Evolutionary conservation across 2,797 vertebrate genomes (phyloP).

Genomic region (Scleropages formosus): DNA sequence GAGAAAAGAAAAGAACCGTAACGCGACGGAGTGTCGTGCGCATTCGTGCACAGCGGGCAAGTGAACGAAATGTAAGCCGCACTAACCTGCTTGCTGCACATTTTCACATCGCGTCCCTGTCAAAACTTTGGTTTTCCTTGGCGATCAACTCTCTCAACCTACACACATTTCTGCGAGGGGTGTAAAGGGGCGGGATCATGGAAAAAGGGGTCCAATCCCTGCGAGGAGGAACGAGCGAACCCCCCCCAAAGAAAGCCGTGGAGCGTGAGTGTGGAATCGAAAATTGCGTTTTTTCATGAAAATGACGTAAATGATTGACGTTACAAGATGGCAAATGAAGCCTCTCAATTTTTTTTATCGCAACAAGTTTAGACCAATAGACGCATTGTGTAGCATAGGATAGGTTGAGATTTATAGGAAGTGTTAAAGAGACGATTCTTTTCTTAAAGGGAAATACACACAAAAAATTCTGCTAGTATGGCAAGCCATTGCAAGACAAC

Average conservation of each 20-base stretch:
- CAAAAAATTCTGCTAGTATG: not conserved
- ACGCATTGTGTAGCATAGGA: not conserved
- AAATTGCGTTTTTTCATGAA: constrained; percentile 9
- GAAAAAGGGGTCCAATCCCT: constrained; percentile 36
- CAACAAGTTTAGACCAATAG: not conserved
- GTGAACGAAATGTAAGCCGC: not conserved
- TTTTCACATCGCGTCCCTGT: constrained; percentile 48
- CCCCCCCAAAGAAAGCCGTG: no score
- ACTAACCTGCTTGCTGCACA: constrained; percentile 63
- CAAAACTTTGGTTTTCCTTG: constrained; percentile 56
- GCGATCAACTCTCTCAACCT: constrained; percentile 60
- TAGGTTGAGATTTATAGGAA: constrained; percentile 33
- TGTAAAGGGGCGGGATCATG: constrained; percentile 45
- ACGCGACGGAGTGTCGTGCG: not conserved
- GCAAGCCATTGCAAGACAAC: not conserved
- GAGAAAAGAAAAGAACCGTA: no score
- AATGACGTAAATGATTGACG: constrained; percentile 17
- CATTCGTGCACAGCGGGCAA: not conserved
- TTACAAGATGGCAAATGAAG: not conserved
- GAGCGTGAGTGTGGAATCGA: not conserved
- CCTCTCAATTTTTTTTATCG: not conserved
- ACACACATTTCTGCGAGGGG: constrained; percentile 27
- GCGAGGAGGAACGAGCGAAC: not conserved
- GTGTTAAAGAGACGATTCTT: constrained; percentile 14
- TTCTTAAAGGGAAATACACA: constrained; percentile 27